Conservation (phyloP, 2,797 vertebrate genomes). For the Spea hammondii region DNA sequence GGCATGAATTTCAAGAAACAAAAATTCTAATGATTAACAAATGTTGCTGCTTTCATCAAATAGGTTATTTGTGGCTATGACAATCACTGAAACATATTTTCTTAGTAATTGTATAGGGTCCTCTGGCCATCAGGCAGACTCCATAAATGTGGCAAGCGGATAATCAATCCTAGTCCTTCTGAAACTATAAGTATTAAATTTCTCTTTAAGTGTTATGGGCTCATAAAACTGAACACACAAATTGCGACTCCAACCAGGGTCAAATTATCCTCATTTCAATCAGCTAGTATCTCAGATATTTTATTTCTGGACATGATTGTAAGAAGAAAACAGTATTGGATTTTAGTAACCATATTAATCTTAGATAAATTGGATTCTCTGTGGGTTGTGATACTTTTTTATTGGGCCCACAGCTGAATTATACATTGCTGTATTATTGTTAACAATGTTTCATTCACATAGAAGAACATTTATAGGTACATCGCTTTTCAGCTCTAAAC, state of each 20-base stretch:
- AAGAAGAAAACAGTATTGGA: conserved; percentile 49
- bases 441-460: conserved; percentile 24
- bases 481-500: conserved; percentile 19
- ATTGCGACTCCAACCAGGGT: conserved; percentile 50
- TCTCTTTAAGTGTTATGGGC: conserved; percentile 47
- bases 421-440: conserved; percentile 39
- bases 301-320: conserved; percentile 51
- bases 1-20: too few relatives aligned
- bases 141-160: conserved; percentile 36
- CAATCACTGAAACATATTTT: conserved; percentile 20
- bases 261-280: conserved; percentile 51
- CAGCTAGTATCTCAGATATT: conserved; percentile 49
- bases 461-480: conserved; percentile 26
- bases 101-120: conserved; percentile 23
- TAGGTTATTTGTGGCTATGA: conserved; percentile 9
- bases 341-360: conserved; percentile 52
- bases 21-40: neutral
- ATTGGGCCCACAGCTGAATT: conserved; percentile 39
- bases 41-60: conserved; percentile 2
- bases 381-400: conserved; percentile 43
- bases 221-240: conserved; percentile 50
- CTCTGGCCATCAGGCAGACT: conserved; percentile 30
- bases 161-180: conserved; percentile 38
- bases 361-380: conserved; percentile 47
- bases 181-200: conserved; percentile 49